A percentile compares a stretch with the other conserved stretches of the same genome.
Conservation (phyloP, 2,888 invertebrate genomes). For the Phengaris alcon region DNA sequence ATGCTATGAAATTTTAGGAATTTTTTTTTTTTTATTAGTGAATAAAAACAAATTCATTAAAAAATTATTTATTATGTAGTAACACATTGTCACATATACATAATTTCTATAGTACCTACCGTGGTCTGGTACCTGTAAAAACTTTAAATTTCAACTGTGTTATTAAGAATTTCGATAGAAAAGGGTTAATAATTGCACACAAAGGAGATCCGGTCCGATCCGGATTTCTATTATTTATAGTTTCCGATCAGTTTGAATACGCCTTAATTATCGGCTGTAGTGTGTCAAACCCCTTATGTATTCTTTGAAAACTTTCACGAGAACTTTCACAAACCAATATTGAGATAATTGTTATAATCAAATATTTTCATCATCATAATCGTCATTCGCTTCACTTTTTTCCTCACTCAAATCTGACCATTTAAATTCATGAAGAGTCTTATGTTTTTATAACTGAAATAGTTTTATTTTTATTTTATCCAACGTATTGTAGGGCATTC, state of each 20-base stretch:
- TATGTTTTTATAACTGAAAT: too few relatives aligned
- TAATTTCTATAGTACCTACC: not conserved
- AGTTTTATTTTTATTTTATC: too few relatives aligned
- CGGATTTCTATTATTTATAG: slow-evolving; percentile 76
- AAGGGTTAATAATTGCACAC: slow-evolving; percentile 74
- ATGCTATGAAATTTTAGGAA: too few relatives aligned
- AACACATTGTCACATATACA: too few relatives aligned
- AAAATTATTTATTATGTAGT: too few relatives aligned
- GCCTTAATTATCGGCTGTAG: slow-evolving; percentile 75
- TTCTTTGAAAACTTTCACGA: slow-evolving; percentile 63
- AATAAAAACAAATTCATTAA: too few relatives aligned
- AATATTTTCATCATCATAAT: not conserved
- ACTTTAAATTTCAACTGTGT: slow-evolving; percentile 63
- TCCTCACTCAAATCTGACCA: too few relatives aligned
- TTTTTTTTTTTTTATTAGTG: too few relatives aligned
- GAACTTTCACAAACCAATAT: slow-evolving; percentile 55
- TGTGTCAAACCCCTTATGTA: slow-evolving; percentile 65
- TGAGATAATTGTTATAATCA: slow-evolving; percentile 32
- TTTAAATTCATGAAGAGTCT: too few relatives aligned
- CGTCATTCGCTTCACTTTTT: too few relatives aligned
- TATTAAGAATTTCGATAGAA: slow-evolving; percentile 75
- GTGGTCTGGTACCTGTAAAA: slow-evolving; percentile 55
- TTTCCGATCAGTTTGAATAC: slow-evolving; percentile 77
- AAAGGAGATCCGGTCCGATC: slow-evolving; percentile 77
- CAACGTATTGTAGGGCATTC: too few relatives aligned